phyloP scores from a whole-genome alignment of 1,140 invertebrate species.

The Bombus waltoni region DNA sequence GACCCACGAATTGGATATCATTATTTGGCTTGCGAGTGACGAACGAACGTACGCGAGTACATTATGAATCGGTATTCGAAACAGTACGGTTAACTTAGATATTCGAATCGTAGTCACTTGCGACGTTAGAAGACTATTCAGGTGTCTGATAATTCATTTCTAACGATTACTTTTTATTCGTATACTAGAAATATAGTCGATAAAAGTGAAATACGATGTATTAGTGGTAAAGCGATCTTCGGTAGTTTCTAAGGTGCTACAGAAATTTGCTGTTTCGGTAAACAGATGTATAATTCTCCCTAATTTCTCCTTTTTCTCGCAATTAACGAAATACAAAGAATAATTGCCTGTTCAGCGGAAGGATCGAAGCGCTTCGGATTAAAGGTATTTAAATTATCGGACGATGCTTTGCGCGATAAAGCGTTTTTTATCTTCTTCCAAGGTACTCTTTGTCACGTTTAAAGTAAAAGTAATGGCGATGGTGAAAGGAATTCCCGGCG shows the following conservation, averaged over 20 bases:
- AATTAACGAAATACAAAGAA: constrained; percentile 16
- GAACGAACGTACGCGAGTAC: neutral
- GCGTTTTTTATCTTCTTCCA: neutral
- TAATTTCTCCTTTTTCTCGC: neutral
- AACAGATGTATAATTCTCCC: no score
- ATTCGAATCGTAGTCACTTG: no score
- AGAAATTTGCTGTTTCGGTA: no score
- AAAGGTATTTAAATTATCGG: constrained; percentile 22
- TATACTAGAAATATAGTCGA: no score
- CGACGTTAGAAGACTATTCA: no score
- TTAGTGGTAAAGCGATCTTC: no score
- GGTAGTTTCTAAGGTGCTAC: no score
- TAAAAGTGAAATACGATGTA: no score
- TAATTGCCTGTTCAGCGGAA: neutral
- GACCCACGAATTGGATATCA: no score
- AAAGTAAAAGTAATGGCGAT: constrained; percentile 7
- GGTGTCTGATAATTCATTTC: no score
- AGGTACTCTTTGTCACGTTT: constrained; percentile 33
- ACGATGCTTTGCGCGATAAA: neutral
- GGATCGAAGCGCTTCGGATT: constrained; percentile 3
- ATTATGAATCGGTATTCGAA: neutral
- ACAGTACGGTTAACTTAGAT: neutral
- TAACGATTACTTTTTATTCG: no score
- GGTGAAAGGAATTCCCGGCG: constrained; percentile 33
- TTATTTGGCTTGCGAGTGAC: no score